These are phyloP conservation scores for Echinarachnius parma DNA, from an alignment of 53 echinoderm and acorn worm species.

Conservation along the genomic window DNA sequence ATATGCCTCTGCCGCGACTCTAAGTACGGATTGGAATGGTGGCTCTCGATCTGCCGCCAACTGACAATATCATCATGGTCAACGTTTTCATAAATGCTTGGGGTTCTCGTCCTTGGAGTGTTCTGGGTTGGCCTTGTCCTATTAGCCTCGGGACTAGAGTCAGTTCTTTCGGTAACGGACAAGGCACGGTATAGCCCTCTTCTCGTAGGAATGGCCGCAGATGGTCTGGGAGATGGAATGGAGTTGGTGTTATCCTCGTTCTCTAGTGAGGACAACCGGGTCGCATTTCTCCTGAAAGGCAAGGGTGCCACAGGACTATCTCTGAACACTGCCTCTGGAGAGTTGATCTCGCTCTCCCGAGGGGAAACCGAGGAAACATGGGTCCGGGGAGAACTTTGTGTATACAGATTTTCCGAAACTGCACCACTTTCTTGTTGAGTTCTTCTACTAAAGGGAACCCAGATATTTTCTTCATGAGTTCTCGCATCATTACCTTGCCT, in stretches of 20 bases:
- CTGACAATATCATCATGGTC: conserved; percentile 19
- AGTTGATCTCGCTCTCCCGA: not conserved
- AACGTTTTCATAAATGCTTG: conserved; percentile 5
- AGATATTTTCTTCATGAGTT: not conserved
- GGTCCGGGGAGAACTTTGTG: not conserved
- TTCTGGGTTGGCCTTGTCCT: not conserved
- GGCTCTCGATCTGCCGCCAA: conserved; percentile 33
- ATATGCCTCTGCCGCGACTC: conserved; percentile 26
- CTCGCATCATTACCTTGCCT: not conserved
- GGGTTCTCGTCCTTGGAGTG: not conserved
- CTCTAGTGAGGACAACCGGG: conserved; percentile 4
- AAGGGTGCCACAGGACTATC: conserved; percentile 29
- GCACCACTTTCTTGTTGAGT: not conserved
- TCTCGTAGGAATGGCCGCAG: conserved; percentile 26
- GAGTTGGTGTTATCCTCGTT: not conserved
- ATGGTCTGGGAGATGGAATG: conserved; percentile 1
- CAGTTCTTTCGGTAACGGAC: conserved; percentile 11
- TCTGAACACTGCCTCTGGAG: conserved; percentile 22
- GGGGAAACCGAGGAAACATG: not conserved
- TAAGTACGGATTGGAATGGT: conserved; percentile 13
- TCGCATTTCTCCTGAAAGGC: conserved; percentile 7
- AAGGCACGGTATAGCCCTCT: conserved; percentile 31
- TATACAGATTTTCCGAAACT: not conserved
- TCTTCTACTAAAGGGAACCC: conserved; percentile 32
- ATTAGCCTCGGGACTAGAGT: not conserved